These are phyloP conservation scores for Palythoa grandiflora DNA, from an alignment of 92 coral and sea anemone species.

Conservation along the genomic window DNA sequence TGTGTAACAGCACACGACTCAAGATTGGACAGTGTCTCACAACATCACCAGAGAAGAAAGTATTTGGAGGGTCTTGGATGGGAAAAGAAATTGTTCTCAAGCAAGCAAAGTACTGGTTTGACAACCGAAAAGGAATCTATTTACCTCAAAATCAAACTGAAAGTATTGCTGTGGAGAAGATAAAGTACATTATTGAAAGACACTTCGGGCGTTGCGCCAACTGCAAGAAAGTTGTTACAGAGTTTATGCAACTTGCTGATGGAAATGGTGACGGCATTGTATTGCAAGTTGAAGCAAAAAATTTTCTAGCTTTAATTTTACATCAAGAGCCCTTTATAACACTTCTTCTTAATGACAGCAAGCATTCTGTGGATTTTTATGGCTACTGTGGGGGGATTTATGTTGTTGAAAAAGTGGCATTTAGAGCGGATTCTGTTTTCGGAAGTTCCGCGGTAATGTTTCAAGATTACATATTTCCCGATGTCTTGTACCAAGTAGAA, in stretches of 20 bases:
- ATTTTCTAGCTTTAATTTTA: conserved; percentile 58
- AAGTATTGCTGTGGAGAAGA: background rate
- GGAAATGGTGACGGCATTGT: conserved; percentile 66
- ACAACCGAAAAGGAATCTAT: background rate
- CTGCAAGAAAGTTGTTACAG: conserved; percentile 46
- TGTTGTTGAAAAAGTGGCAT: conserved; percentile 68
- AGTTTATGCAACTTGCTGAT: conserved; percentile 61
- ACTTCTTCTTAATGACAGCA: conserved; percentile 71
- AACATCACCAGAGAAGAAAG: conserved; percentile 43
- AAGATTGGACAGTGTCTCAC: conserved; percentile 47
- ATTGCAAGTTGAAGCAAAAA: conserved; percentile 61
- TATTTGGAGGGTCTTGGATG: conserved; percentile 62
- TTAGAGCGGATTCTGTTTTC: conserved; percentile 56
- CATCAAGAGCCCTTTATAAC: conserved; percentile 75
- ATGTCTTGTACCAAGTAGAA: conserved; percentile 66
- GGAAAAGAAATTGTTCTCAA: conserved; percentile 62
- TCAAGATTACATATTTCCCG: conserved; percentile 65
- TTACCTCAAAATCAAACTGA: background rate
- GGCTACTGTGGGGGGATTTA: conserved; percentile 86
- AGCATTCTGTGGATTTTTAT: conserved; percentile 65
- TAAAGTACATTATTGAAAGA: background rate
- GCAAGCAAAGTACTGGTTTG: conserved; percentile 44
- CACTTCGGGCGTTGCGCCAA: conserved; percentile 61
- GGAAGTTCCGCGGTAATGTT: conserved; percentile 50
- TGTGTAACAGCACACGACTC: conserved; percentile 42